Evolutionary conservation across 2,797 vertebrate species (phyloP), one percentile per base, ranked within the genome.

Genomic region (Rachycentron canadum): DNA sequence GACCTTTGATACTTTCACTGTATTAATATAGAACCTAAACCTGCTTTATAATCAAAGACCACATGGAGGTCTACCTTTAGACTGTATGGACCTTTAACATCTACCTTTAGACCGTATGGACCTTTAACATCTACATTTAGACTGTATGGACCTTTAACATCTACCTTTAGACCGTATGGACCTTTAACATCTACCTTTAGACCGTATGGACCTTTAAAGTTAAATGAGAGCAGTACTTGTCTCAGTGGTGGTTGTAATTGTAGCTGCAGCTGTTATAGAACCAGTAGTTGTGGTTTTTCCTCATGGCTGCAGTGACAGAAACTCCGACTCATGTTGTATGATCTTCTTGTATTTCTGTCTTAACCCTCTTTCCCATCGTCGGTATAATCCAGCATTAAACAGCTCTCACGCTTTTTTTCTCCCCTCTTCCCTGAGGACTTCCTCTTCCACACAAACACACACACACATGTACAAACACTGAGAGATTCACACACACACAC

Each of bases 371-470:
- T 91, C 86, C 86, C 91, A 90, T 86, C 90, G 16, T 73, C 17
- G 9, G 4, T 63, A 11, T 86, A 84, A 89, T 91, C 86, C 85
- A 81, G 88, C 85, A 79, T 85, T 88, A 90, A 91, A 92, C 90
- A 90, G 73, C 89, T 89, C 92, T 93, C 92, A 92, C 55, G 81
- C 83, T 91, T 84, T 75, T 73, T 77, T 50, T 52, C 69, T 80
- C 50, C 53, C 55, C 47, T 68, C 41, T 40, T 87, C 87, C 88
- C 92, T 5, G 49, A 83, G 84, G 91, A 86, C 69, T 60, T 80
- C 65, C 76, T 84, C 63, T 58, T 74, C 72, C 55, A 45, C 68
- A 45, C 45, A 55, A 69, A 53, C 77, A 38, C 38, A 38, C 38
- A 38, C 38, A 38, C 38, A 38, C 73, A 73, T 38, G 41, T 25